Evolutionary conservation across 2,888 invertebrate species (phyloP).

Genomic region (Crepidodera aurea): DNA sequence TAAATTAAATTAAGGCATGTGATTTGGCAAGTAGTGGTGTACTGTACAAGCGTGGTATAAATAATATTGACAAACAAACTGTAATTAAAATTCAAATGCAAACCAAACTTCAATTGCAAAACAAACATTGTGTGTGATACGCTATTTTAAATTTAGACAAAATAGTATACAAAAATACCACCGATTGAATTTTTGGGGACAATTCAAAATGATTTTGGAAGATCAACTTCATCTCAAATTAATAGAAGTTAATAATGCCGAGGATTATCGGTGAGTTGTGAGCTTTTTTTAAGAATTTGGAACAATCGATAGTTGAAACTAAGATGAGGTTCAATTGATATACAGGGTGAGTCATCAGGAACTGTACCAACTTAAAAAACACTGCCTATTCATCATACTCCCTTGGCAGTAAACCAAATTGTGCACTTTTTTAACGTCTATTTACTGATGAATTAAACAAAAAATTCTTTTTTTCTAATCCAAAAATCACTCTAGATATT

Average conservation of each 20-base stretch:
- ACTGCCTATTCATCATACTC: not conserved
- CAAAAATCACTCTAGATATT: no score
- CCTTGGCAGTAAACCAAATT: no score
- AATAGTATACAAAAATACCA: no score
- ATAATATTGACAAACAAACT: conserved; percentile 20
- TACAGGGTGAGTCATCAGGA: no score
- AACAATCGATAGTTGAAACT: not conserved
- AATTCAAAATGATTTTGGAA: conserved; percentile 27
- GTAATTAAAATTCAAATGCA: conserved; percentile 6
- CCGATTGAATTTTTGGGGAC: no score
- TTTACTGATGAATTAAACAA: no score
- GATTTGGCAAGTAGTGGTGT: conserved; percentile 18
- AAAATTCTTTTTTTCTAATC: no score
- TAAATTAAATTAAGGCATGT: conserved; percentile 3
- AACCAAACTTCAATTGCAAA: not conserved
- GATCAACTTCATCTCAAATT: conserved; percentile 36
- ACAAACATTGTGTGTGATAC: not conserved
- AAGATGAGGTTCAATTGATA: not conserved
- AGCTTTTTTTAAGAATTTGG: not conserved
- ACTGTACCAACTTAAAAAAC: not conserved
- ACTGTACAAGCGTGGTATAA: conserved; percentile 10
- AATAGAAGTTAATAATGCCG: conserved; percentile 40
- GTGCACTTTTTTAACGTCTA: no score
- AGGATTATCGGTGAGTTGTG: conserved; percentile 39
- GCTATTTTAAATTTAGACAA: not conserved